Evolutionary conservation across 2,113 vertebrate genomes (phyloP), one percentile per base, ranked within the genome.

Genomic region (Garra rufa): DNA sequence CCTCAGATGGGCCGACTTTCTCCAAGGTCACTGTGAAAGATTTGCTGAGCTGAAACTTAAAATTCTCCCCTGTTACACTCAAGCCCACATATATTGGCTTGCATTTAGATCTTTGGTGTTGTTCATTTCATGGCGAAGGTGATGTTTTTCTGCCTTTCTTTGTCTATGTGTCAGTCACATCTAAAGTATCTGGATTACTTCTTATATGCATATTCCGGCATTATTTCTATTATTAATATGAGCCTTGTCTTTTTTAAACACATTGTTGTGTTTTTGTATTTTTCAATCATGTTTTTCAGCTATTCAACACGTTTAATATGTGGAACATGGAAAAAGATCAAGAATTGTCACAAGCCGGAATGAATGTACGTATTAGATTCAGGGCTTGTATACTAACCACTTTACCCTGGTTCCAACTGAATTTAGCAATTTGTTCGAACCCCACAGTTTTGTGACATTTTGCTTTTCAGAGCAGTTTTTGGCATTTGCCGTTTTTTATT

Each of bases 1-100:
- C 71, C 82, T 90, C 88, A 91, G 91, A 93, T 93, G 88, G 91
- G 89, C 90, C 81, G 90, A 92, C 90, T 92, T 93, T 90, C 87
- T 74, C 90, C 92, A 94, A 94, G 93, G 94, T 94, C 92, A 93
- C 77, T 76, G 70, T 81, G 82, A 41, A 87, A 77, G 81, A 87
- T 85, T 83, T 92, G 81, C 86, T 88, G 84, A 87, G 87, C 89
- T 87, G 87, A 89, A 89, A 85, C 57, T 83, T 50, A 34, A 34
- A 81, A 50, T 41, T 61, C 48, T 71, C 28, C 38, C 70, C 50
- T 8, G 21, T 63, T 24, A 82, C 80, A 87, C 44, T 46, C 30
- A 71, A 55, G 57, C 73, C 80, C 6, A 44, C 52, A 46, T 30
- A 44, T 46, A 17, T 52, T 69, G 71, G 70, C 8, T 73, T 69